phyloP scores from a whole-genome alignment of 2,113 vertebrate species.

The Capreolus pygargus region DNA sequence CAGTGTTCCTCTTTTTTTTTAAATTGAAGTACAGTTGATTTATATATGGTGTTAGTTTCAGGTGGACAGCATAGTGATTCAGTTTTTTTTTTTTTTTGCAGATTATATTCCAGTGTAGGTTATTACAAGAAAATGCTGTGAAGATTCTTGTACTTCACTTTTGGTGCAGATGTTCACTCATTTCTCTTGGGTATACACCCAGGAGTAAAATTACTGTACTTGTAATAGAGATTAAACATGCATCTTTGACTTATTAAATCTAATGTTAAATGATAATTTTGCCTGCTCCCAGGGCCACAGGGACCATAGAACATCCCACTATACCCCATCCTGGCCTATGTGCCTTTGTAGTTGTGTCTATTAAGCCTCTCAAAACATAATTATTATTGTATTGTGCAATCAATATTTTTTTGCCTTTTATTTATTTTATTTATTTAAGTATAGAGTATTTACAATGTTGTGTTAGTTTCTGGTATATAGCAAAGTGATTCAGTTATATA shows the following conservation, averaged over 20 bases:
- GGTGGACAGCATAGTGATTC: neutral
- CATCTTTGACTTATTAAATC: slow-evolving; percentile 1
- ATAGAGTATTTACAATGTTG: neutral
- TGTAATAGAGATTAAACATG: neutral
- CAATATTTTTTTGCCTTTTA: neutral
- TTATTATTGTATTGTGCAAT: neutral
- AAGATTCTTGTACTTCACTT: neutral
- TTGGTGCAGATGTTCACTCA: neutral
- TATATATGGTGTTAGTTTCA: neutral
- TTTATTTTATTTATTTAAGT: neutral
- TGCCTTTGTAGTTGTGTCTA: neutral
- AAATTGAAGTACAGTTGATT: neutral
- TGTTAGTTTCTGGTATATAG: neutral
- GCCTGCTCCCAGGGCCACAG: neutral
- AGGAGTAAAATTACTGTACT: neutral
- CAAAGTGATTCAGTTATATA: neutral
- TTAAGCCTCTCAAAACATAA: neutral
- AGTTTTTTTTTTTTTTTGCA: neutral
- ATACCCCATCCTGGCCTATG: neutral
- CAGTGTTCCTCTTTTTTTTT: neutral
- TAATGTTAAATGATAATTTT: slow-evolving; percentile 30
- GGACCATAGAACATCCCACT: neutral
- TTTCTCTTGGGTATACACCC: neutral
- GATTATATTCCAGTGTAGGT: neutral
- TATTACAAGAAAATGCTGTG: neutral